Evolutionary conservation across 2,113 vertebrate genomes (phyloP).

Genomic region (Pelecanoides urinatrix): DNA sequence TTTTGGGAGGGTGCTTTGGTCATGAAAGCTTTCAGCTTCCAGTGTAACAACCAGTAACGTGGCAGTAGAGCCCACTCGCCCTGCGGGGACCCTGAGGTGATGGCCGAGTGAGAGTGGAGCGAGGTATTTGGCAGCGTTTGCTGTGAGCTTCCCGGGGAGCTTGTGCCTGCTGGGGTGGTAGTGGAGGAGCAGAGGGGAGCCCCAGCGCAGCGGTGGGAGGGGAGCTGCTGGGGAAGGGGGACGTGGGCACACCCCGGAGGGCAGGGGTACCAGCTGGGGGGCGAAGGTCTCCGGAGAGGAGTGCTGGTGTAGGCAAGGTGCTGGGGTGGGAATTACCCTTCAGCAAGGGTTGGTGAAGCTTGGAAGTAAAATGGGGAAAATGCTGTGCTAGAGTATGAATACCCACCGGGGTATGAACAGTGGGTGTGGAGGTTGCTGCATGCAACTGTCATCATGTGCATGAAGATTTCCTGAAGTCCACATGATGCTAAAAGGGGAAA

Average conservation of each 20-base stretch:
- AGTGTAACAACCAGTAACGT: accelerated
- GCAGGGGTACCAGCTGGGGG: not conserved
- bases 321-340: not conserved
- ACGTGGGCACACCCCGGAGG: accelerated
- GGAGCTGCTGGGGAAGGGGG: not conserved
- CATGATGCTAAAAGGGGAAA: accelerated
- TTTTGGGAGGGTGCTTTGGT: not conserved
- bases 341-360: not conserved
- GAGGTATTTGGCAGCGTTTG: accelerated
- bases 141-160: accelerated
- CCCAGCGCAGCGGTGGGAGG: too few relatives aligned
- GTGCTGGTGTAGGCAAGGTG: too few relatives aligned
- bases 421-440: not conserved
- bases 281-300: accelerated
- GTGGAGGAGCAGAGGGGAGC: not conserved
- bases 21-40: not conserved
- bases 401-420: accelerated
- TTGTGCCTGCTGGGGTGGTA: accelerated
- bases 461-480: not conserved
- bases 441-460: not conserved
- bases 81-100: accelerated
- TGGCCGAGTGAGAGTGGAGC: accelerated
- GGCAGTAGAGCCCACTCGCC: not conserved
- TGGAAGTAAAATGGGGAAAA: not conserved
- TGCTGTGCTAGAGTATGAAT: not conserved